phyloP scores from a whole-genome alignment of 2,113 vertebrate species.

The Apodemus speciosus region DNA sequence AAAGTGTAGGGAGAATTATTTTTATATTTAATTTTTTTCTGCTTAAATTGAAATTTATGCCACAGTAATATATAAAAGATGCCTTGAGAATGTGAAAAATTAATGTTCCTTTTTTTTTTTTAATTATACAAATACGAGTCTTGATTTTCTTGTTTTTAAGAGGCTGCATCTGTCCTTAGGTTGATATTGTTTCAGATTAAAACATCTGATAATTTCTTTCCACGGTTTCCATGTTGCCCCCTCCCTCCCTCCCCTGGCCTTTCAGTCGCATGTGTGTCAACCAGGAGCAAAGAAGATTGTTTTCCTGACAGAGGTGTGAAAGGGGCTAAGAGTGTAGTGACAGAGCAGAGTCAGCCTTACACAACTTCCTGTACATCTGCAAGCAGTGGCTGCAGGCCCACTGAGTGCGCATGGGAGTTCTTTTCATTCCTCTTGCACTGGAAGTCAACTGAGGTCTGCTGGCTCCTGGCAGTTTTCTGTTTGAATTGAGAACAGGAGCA shows the following conservation, averaged over 20 bases:
- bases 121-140: conserved; percentile 31
- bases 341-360: not conserved
- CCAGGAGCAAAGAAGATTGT: not conserved
- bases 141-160: conserved; percentile 41
- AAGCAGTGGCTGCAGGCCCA: not conserved
- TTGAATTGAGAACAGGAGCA: conserved; percentile 77
- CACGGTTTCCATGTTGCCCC: not conserved
- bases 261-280: not conserved
- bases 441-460: conserved; percentile 71
- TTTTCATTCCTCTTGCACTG: conserved; percentile 46
- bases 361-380: not conserved
- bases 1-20: not conserved
- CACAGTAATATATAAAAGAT: not conserved
- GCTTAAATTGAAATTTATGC: not conserved
- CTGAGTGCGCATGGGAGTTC: not conserved
- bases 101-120: conserved; percentile 70
- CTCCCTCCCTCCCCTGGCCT: not conserved
- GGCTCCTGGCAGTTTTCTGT: conserved; percentile 72
- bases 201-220: not conserved
- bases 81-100: conserved; percentile 9
- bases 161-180: not conserved
- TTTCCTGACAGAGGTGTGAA: not conserved
- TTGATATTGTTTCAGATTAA: conserved; percentile 34
- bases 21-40: conserved; percentile 13
- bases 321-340: not conserved